Evolutionary conservation across 2,888 invertebrate species (phyloP), one percentile per base, ranked within the genome.

Genomic region (Axea sp.): DNA sequence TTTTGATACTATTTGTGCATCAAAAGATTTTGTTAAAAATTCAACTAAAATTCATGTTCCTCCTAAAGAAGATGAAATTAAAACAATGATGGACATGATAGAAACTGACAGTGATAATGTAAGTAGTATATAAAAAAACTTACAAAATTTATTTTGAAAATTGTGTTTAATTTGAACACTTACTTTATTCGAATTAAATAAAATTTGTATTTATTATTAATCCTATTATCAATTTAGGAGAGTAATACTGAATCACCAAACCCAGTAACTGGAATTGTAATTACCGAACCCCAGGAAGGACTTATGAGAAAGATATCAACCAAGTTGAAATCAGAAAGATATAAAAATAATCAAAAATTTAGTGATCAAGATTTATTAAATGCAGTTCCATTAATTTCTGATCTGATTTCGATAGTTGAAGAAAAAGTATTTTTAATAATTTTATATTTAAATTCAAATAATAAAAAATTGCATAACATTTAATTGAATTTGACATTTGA

Each of bases 51-150:
- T 80, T 41, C 71, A 68, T 17, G 53, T 77, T 9, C 81, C 78
- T 1, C 73, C 76, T 1, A 85, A 82, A 67, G 87, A 86, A 17
- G 87, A 86, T 65, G 84, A 87, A 53, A 84, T 88, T 43, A 81
- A 79, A 62, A 88, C 87, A 5, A 81, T 86, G 77, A 86, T 87
- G 84, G 85, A 86, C 64, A 80, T 78, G 49, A 64, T 86, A 22
- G 78, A 81, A 35, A 76, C 81, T 19, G 82, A 86, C 67, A 81
- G 82, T 3, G 84, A 84, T 57, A 73, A 80, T 65, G 85, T 83
- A 76, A 75, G 76, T n/a, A 1, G 22, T 19, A 37, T 8, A n/a
- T 24, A 19, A n/a, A n/a, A 6, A 24, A 24, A 24, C 7, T 5
- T 1, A 24, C 7, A 14, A 19, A 17, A 33, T 19, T 47, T 14